Conservation (phyloP, 2,888 invertebrate species). For the Pteria penguin region DNA sequence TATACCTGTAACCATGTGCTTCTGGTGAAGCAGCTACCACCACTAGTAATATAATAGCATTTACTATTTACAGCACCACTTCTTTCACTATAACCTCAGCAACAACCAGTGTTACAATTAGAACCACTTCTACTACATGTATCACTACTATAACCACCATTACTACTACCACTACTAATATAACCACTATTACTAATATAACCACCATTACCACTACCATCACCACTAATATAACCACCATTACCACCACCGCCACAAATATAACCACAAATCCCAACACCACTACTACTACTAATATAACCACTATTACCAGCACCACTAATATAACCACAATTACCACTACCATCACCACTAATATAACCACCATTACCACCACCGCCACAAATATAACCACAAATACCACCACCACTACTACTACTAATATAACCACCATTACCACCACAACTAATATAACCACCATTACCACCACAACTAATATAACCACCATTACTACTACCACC, state of each 20-base stretch:
- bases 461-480: too few species aligned
- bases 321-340: too few species aligned
- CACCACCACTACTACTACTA: too few species aligned
- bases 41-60: neutral
- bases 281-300: neutral
- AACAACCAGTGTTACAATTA: neutral
- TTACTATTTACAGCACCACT: neutral
- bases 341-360: too few species aligned
- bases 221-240: neutral
- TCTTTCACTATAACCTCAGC: neutral
- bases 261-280: neutral
- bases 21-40: neutral
- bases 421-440: too few species aligned
- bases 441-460: neutral
- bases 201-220: neutral
- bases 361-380: too few species aligned
- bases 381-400: too few species aligned
- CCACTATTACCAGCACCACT: too few species aligned
- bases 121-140: neutral
- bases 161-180: slow-evolving; percentile 2
- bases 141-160: neutral
- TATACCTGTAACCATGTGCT: too few species aligned
- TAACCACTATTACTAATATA: neutral
- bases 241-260: neutral
- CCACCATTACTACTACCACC: slow-evolving; percentile 4